These are phyloP conservation scores for Nasua narica DNA, from an alignment of 2,797 vertebrate genomes.

Conservation along the genomic window DNA sequence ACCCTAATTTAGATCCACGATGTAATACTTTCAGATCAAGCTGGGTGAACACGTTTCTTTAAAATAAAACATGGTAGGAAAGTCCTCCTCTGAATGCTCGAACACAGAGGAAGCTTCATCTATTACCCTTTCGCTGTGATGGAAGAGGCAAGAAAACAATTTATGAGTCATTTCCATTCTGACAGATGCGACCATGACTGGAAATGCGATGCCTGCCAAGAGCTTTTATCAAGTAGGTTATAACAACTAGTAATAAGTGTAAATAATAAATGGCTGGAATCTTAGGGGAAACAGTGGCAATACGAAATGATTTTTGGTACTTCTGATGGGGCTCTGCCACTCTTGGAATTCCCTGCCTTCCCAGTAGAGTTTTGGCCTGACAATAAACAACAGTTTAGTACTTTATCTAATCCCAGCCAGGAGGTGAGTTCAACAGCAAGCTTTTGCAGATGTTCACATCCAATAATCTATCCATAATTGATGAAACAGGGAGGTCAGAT, in stretches of 20 bases:
- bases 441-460: constrained; percentile 99
- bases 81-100: background rate
- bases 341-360: constrained; percentile 90
- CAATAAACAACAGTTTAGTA: constrained; percentile 99
- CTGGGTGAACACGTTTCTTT: constrained; percentile 66
- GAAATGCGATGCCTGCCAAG: constrained; percentile 88
- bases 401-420: constrained; percentile 99
- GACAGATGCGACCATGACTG: constrained; percentile 90
- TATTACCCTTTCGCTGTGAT: constrained; percentile 74
- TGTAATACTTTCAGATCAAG: constrained; percentile 66
- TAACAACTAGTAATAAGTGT: constrained; percentile 94
- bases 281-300: constrained; percentile 87
- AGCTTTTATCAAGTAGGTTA: constrained; percentile 92
- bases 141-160: constrained; percentile 80
- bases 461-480: constrained; percentile 99
- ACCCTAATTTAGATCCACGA: constrained; percentile 63
- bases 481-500: constrained; percentile 99
- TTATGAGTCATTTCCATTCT: constrained; percentile 84
- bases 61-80: constrained; percentile 74
- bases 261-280: constrained; percentile 93
- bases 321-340: constrained; percentile 90
- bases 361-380: constrained; percentile 96
- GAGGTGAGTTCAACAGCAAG: constrained; percentile 95
- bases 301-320: constrained; percentile 91
- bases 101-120: constrained; percentile 74